Evolutionary conservation across 2,797 vertebrate species (phyloP).

Genomic region (Macropodus opercularis): DNA sequence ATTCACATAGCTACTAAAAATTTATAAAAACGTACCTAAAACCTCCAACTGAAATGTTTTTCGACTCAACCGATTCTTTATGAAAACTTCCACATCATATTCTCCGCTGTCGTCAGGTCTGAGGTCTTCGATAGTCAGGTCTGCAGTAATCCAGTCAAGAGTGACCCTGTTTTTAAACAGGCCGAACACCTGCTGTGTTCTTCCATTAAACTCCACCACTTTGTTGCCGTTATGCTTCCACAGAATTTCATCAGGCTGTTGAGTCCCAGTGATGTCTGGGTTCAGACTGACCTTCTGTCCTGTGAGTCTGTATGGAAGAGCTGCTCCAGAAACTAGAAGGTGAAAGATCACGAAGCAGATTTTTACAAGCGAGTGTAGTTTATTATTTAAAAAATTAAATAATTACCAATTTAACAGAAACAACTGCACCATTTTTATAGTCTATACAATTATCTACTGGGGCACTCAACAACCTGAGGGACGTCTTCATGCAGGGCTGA

Average conservation of each 20-base stretch:
- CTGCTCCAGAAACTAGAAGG: constrained; percentile 41
- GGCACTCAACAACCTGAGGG: too few relatives aligned
- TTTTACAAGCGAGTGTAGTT: neutral
- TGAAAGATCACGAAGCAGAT: too few relatives aligned
- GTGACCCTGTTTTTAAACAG: constrained; percentile 17
- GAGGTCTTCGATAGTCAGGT: constrained; percentile 45
- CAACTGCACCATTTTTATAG: too few relatives aligned
- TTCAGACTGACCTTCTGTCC: neutral
- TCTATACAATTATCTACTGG: too few relatives aligned
- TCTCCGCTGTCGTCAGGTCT: constrained; percentile 57
- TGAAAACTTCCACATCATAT: constrained; percentile 45
- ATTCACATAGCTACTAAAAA: neutral
- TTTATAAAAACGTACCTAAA: neutral
- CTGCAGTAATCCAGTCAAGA: constrained; percentile 41
- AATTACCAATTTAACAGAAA: too few relatives aligned
- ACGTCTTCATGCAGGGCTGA: too few relatives aligned
- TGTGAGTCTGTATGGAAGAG: constrained; percentile 10
- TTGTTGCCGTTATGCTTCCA: constrained; percentile 67
- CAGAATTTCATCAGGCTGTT: constrained; percentile 37
- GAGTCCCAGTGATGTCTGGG: rapidly evolving
- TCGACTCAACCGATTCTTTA: rapidly evolving
- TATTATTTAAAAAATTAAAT: too few relatives aligned
- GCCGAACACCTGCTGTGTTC: rapidly evolving
- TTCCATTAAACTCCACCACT: constrained; percentile 54
- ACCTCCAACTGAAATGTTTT: too few relatives aligned